phyloP scores from a whole-genome alignment of 2,888 invertebrate genomes.

The Athalia circularis region DNA sequence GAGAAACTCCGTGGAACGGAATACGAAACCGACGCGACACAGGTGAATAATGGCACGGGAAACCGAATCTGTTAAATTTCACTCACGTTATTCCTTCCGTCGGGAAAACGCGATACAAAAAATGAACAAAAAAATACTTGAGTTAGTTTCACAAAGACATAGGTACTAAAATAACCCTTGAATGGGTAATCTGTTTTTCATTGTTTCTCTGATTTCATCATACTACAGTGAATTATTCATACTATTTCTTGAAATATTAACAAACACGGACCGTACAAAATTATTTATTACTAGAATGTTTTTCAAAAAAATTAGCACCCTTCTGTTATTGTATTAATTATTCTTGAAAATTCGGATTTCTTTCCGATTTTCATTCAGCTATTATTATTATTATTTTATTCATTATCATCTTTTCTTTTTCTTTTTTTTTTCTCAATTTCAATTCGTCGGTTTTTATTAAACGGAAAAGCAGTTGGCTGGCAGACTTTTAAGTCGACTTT shows the following conservation, averaged over 20 bases:
- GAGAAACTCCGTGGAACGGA: constrained; percentile 61
- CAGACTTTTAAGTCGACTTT: not conserved
- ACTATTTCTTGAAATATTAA: too few species aligned
- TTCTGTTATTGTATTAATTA: too few species aligned
- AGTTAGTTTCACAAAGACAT: constrained; percentile 33
- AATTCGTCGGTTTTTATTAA: not conserved
- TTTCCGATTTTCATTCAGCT: too few species aligned
- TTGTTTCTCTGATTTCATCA: not conserved
- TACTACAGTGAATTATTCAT: not conserved
- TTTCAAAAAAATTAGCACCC: too few species aligned
- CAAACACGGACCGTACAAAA: too few species aligned
- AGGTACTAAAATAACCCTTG: not conserved
- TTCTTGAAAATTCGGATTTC: too few species aligned
- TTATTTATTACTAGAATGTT: too few species aligned
- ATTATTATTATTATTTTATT: not conserved
- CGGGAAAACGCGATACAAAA: not conserved
- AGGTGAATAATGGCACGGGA: constrained; percentile 73
- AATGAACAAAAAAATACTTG: not conserved
- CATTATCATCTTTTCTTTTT: not conserved
- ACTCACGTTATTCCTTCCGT: not conserved
- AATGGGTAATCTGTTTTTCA: not conserved
- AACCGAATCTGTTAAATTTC: constrained; percentile 68
- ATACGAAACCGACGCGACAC: constrained; percentile 67
- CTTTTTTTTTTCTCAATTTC: not conserved
- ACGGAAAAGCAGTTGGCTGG: not conserved